Base-by-base conservation (phyloP, 2,113 vertebrate genomes). In the Crypturellus undulatus region DNA sequence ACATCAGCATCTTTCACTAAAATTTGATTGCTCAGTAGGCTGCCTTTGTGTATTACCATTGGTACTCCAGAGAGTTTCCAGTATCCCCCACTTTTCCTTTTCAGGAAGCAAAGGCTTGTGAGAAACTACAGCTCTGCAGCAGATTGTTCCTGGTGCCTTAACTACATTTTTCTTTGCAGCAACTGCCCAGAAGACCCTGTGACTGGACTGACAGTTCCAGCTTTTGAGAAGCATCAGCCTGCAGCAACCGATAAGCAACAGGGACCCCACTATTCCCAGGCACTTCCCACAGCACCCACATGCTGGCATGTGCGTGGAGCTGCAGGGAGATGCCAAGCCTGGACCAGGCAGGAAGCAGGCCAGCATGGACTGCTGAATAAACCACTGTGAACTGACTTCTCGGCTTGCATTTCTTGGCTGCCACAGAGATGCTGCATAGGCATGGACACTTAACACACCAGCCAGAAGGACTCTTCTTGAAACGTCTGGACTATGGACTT, bases 291-390 rank as follows among this genome's bases (percentile, higher is more conserved):
- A 10, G 9, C 32, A 26, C 4, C 26, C 12, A 19, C 36, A 12
- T 6, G 4, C 3, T 22, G 4, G 3, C 34, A 16, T 28, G n/a
- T 19, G 30, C 0, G 0, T 52, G 12, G 21, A 12, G 13, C 40
- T 43, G 13, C 5, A 47, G 10, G 30, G 26, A 70, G 30, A 70
- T 4, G 7, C 19, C 9, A 9, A 18, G n/a, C 1, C 21, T 45
- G 63, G 25, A 12, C 6, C 34, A 6, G 30, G 30, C 2, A 75
- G 7, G 3, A 79, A 71, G 40, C 6, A 79, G 85, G 14, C 2
- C 51, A 58, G 26, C 0, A 0, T 40, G 79, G 14, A 6, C 15
- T n/a, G 7, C 30, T 8, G 6, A 88, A 58, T 34, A 81, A 73
- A 26, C 22, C 12, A 4, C 12, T 18, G 49, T 17, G 4, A 62